Conservation (phyloP, 2,113 vertebrate genomes). For the Murina feae region DNA sequence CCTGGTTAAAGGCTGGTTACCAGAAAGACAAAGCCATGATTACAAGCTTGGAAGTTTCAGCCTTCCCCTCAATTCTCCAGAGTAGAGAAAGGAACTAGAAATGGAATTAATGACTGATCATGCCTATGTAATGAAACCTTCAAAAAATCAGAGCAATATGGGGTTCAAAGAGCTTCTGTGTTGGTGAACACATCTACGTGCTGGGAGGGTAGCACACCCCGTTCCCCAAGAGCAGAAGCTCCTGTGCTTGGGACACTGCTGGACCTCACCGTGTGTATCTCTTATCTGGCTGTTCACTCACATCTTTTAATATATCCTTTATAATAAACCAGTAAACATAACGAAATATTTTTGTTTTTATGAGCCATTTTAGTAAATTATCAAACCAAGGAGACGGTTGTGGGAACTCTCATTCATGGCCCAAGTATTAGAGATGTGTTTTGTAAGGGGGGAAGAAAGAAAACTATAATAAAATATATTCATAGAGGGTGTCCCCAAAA, state of each 20-base stretch:
- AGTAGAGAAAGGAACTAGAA: background rate
- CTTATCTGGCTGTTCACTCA: background rate
- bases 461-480: background rate
- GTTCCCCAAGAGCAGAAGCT: background rate
- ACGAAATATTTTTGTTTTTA: background rate
- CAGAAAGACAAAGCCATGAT: background rate
- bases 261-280: background rate
- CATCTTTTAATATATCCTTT: background rate
- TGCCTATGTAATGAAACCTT: background rate
- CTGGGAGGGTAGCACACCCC: background rate
- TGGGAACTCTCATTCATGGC: background rate
- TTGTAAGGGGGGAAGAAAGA: background rate
- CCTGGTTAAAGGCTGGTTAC: background rate
- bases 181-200: background rate
- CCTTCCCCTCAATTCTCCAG: background rate
- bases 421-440: background rate
- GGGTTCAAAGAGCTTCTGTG: background rate
- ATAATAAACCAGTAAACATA: background rate
- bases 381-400: background rate
- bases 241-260: background rate
- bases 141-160: background rate
- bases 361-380: background rate
- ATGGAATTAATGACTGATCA: background rate
- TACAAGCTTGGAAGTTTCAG: background rate
- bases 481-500: no score